phyloP scores from a whole-genome alignment of 1,140 invertebrate species.

The Heliconius congener region DNA sequence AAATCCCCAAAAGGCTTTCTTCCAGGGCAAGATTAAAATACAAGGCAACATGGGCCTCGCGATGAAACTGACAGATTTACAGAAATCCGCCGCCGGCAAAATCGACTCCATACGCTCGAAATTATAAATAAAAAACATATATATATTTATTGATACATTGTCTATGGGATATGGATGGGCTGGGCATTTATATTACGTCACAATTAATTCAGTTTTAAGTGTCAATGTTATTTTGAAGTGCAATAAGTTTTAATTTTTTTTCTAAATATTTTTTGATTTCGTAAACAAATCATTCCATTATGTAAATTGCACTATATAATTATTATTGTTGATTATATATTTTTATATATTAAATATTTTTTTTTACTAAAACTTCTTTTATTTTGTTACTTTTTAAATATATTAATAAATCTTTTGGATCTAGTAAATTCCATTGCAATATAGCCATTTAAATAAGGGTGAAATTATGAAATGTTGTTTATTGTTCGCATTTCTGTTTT shows the following conservation, averaged over 20 bases:
- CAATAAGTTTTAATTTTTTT: background rate
- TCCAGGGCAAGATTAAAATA: slow-evolving; percentile 97
- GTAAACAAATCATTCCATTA: slow-evolving; percentile 57
- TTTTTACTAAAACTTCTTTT: slow-evolving; percentile 10
- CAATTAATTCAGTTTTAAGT: slow-evolving; percentile 8
- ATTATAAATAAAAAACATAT: slow-evolving; percentile 81
- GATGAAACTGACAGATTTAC: slow-evolving; percentile 95
- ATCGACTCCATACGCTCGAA: slow-evolving; percentile 89
- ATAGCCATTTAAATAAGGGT: no score
- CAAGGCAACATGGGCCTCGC: slow-evolving; percentile 98
- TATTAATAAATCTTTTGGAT: background rate
- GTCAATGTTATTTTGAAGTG: background rate
- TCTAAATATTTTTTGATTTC: slow-evolving; percentile 22
- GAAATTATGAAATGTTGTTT: no score
- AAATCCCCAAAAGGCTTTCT: slow-evolving; percentile 98
- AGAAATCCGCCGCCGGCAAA: slow-evolving; percentile 86
- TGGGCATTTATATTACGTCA: slow-evolving; percentile 48
- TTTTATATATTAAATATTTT: slow-evolving; percentile 47
- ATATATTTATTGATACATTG: slow-evolving; percentile 27
- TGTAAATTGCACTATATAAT: slow-evolving; percentile 44
- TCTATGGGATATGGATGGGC: slow-evolving; percentile 50
- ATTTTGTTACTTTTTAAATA: background rate
- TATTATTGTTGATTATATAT: slow-evolving; percentile 52
- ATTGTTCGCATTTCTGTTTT: no score
- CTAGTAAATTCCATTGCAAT: no score